Percentiles rank a stretch among this genome's conserved stretches.
These are phyloP conservation scores for Pomatostomus ruficeps DNA, from an alignment of 2,113 vertebrate species.

Conservation along the genomic window DNA sequence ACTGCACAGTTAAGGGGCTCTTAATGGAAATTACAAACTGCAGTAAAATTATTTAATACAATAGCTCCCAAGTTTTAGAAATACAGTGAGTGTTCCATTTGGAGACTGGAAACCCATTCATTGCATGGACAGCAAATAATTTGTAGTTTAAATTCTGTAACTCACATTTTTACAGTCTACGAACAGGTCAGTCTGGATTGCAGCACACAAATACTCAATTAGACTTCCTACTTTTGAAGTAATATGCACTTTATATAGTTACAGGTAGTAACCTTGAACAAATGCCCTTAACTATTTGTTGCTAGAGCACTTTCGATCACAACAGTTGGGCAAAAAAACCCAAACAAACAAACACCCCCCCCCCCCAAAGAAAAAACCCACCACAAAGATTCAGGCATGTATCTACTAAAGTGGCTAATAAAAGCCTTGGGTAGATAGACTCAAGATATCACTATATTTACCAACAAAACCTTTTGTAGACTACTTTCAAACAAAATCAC, in stretches of 20 bases:
- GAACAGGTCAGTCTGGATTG: neutral
- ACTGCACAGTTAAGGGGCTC: neutral
- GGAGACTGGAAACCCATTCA: neutral
- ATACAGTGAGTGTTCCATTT: neutral
- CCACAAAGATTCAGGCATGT: neutral
- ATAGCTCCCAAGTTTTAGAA: neutral
- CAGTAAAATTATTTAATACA: neutral
- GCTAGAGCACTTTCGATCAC: neutral
- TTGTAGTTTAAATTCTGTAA: neutral
- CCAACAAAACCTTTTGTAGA: neutral
- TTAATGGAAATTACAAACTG: neutral
- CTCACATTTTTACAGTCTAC: neutral
- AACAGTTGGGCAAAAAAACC: neutral
- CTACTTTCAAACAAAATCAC: neutral
- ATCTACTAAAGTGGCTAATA: neutral
- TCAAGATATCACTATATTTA: neutral
- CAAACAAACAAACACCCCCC: neutral
- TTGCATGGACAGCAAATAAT: neutral
- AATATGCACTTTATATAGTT: neutral
- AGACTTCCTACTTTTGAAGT: neutral
- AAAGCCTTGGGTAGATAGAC: neutral
- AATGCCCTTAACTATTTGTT: neutral
- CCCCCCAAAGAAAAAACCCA: fast-evolving
- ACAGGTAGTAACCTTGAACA: neutral
- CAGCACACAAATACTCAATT: too few relatives aligned